phyloP scores from a whole-genome alignment of 2,797 vertebrate genomes.

The Diplodus sargus region DNA sequence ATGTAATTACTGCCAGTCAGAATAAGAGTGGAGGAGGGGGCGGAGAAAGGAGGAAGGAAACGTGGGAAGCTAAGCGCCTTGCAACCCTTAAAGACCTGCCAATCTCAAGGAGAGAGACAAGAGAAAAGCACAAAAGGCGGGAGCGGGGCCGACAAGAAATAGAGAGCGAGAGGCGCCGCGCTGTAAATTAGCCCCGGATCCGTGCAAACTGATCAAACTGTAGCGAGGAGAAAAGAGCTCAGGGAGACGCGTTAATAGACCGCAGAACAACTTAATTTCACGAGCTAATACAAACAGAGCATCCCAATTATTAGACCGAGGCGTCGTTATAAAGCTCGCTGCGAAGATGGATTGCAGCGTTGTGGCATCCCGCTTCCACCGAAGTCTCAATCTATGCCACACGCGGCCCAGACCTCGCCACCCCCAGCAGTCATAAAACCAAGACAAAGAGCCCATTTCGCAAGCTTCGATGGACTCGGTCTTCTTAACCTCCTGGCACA shows the following conservation, averaged over 20 bases:
- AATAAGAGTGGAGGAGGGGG: constrained; percentile 56
- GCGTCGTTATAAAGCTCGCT: constrained; percentile 28
- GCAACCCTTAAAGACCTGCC: constrained; percentile 74
- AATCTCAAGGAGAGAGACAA: constrained; percentile 63
- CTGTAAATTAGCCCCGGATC: constrained; percentile 61
- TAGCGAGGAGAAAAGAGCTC: constrained; percentile 40
- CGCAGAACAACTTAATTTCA: constrained; percentile 59
- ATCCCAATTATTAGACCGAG: constrained; percentile 39
- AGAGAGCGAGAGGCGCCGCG: constrained; percentile 10
- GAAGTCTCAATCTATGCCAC: constrained; percentile 60
- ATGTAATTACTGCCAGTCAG: constrained; percentile 83
- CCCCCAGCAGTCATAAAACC: constrained; percentile 57
- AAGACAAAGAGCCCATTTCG: constrained; percentile 60
- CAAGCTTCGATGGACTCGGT: constrained; percentile 55
- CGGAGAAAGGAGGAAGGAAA: constrained; percentile 65
- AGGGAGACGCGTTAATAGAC: constrained; percentile 42
- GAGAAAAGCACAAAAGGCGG: constrained; percentile 43
- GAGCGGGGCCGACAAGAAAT: constrained; percentile 42
- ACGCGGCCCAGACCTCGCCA: constrained; percentile 34
- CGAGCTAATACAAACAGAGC: constrained; percentile 49
- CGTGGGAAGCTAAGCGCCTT: constrained; percentile 66
- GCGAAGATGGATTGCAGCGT: constrained; percentile 40
- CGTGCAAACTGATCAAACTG: constrained; percentile 50
- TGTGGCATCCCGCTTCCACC: constrained; percentile 26
- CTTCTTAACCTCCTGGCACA: constrained; percentile 57